Conservation (phyloP, 2,113 vertebrate species). For the Solea solea region DNA sequence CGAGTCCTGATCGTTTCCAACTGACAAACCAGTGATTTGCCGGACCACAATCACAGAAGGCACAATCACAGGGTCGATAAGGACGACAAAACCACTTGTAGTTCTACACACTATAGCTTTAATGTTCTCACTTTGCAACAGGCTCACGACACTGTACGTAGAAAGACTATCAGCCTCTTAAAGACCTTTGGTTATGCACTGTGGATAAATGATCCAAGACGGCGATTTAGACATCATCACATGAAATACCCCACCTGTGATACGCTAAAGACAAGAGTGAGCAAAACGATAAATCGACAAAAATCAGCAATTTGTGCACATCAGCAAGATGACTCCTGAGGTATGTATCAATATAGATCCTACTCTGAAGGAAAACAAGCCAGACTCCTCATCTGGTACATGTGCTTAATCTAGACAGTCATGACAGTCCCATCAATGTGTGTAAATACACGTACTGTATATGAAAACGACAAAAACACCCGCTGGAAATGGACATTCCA, state of each 20-base stretch:
- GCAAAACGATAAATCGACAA: conserved; percentile 1
- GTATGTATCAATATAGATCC: background rate
- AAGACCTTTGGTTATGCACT: conserved; percentile 11
- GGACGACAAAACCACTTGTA: conserved; percentile 2
- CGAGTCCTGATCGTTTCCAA: background rate
- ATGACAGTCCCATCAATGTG: background rate
- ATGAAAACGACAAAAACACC: background rate
- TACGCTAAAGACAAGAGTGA: conserved; percentile 7
- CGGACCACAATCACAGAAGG: conserved; percentile 49
- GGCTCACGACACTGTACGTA: background rate
- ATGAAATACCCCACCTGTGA: conserved; percentile 20
- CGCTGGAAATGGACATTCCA: background rate
- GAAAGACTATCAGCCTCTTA: background rate
- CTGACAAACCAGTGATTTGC: conserved; percentile 11
- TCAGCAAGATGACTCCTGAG: conserved; percentile 34
- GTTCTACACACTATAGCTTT: background rate
- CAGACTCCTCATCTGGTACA: background rate
- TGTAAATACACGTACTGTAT: background rate
- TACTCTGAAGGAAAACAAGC: background rate
- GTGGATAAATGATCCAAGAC: conserved; percentile 3
- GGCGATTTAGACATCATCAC: background rate
- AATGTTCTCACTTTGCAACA: background rate
- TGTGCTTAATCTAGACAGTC: background rate
- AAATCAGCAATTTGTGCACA: conserved; percentile 17
- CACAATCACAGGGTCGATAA: conserved; percentile 28